Evolutionary conservation across 2,797 vertebrate species (phyloP).

Genomic region (Malurus leucopterus): DNA sequence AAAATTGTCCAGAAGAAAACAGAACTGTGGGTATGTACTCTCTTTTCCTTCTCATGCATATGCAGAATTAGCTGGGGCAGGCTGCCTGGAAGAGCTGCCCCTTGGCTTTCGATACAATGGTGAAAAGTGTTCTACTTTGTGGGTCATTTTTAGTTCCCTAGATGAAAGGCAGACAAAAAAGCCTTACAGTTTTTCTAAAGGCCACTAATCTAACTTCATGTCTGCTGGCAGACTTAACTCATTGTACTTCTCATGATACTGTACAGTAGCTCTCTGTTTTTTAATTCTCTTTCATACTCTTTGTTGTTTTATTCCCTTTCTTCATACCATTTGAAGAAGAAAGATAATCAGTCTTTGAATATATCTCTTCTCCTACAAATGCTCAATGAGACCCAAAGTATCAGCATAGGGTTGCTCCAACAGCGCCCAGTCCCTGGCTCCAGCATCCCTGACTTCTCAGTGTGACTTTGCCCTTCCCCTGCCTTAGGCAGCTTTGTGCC

Average conservation of each 20-base stretch:
- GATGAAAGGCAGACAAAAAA: background rate
- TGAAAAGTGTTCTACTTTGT: slow-evolving; percentile 19
- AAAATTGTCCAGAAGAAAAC: slow-evolving; percentile 81
- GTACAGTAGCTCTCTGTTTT: slow-evolving; percentile 38
- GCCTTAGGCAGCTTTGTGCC: background rate
- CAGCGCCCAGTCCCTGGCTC: background rate
- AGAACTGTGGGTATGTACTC: slow-evolving; percentile 62
- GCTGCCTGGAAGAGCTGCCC: background rate
- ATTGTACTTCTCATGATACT: slow-evolving; percentile 8
- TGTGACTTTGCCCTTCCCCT: background rate
- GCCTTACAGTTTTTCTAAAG: slow-evolving; percentile 33
- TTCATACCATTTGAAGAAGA: slow-evolving; percentile 12
- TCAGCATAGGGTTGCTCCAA: background rate
- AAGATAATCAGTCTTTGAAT: background rate
- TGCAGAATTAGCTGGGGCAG: background rate
- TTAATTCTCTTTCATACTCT: slow-evolving; percentile 9
- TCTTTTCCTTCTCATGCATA: background rate
- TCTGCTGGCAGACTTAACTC: background rate
- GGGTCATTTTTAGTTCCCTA: background rate
- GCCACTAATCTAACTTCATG: background rate
- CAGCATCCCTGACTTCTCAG: background rate
- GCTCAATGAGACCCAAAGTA: background rate
- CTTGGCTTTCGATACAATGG: background rate
- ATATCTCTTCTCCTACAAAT: background rate
- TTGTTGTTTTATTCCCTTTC: slow-evolving; percentile 19